Base-by-base conservation (phyloP, 2,797 vertebrate species). In the Scomberomorus guttatus region DNA sequence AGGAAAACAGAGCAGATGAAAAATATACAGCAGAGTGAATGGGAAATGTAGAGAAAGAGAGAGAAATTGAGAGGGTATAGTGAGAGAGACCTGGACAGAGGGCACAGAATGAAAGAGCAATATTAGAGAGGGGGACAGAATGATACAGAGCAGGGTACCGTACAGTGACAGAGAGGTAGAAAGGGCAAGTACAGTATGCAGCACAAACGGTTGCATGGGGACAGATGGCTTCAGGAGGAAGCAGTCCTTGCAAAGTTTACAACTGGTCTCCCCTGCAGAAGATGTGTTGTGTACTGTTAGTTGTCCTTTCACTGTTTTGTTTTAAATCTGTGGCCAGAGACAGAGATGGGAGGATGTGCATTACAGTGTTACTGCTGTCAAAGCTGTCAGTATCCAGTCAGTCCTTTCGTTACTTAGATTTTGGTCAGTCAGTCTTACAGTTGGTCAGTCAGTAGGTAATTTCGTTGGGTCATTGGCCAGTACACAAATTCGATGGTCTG, bases 221-320 rank as follows among this genome's bases (percentile, higher is more conserved):
- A 88, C 82, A 85, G 82, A 76, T 58, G 76, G 83, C 72, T 81
- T 65, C 63, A 77, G 71, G 72, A 72, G 73, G 71, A 81, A 42
- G 68, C 52, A 46, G 71, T 46, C 68, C 75, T 37, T 64, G 71
- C 48, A 63, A 84, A 86, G 84, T 76, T 73, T 82, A 66, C 62
- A 65, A 69, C 51, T 63, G 46, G 0, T 44, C 50, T 61, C 50
- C 25, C 25, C 50, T 14, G 55, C 13, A 63, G 25, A 70, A 65
- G 42, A 79, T 48, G 46, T 65, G 58, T 54, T 72, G 54, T 17
- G 44, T 78, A 51, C 42, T 37, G 18, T 44, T 48, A 54, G 63
- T 54, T 51, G 60, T 70, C 56, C 59, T 73, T 18, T 72, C 34
- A 24, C 46, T 67, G 52, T 63, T 72, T 65, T 37, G 32, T 51